Percentiles rank a stretch among this genome's conserved stretches.
phyloP scores from a whole-genome alignment of 2,888 invertebrate species.

The Ochropleura plecta region DNA sequence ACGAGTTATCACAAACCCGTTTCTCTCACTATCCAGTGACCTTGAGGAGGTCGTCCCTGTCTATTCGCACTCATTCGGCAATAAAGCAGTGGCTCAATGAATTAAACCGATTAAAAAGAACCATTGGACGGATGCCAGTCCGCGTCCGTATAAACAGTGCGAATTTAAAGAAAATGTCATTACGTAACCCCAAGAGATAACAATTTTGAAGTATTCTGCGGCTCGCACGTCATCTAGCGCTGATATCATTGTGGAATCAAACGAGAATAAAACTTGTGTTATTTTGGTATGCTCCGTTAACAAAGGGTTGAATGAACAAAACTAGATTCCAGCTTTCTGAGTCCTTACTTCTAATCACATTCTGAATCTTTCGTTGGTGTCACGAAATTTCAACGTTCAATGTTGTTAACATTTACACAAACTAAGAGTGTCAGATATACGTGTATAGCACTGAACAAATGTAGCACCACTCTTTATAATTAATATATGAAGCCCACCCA shows the following conservation, averaged over 20 bases:
- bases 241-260: constrained; percentile 51
- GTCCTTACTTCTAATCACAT: constrained; percentile 9
- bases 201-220: constrained; percentile 64
- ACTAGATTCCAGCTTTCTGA: not conserved
- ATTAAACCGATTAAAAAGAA: constrained; percentile 89
- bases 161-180: constrained; percentile 87
- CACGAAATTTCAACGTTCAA: constrained; percentile 15
- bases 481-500: constrained; percentile 53
- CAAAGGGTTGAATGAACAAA: constrained; percentile 26
- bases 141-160: constrained; percentile 87
- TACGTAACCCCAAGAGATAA: constrained; percentile 79
- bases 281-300: constrained; percentile 42
- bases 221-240: constrained; percentile 56
- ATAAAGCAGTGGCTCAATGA: constrained; percentile 88
- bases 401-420: not conserved
- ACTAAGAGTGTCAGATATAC: not conserved
- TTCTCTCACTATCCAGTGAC: constrained; percentile 77
- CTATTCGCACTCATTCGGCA: constrained; percentile 82
- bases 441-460: constrained; percentile 13
- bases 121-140: constrained; percentile 86
- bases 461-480: constrained; percentile 29
- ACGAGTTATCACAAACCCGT: constrained; percentile 67
- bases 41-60: constrained; percentile 85
- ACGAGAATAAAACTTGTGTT: constrained; percentile 43
- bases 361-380: not conserved